A percentile compares a stretch with the other conserved stretches of the same genome.
These are phyloP conservation scores for Malurus melanocephalus DNA, from an alignment of 2,113 vertebrate genomes.

Conservation along the genomic window DNA sequence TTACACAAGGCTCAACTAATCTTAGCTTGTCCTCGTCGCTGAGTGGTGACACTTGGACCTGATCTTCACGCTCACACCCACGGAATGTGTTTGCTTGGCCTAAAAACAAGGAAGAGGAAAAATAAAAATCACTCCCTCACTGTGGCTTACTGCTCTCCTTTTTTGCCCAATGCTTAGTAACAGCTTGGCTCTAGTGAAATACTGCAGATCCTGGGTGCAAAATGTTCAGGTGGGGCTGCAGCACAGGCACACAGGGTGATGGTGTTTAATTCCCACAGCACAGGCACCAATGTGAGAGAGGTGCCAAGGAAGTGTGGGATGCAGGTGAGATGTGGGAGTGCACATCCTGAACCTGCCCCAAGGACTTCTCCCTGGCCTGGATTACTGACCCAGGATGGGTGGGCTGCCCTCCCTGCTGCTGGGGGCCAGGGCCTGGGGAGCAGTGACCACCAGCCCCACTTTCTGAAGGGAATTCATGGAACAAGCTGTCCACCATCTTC, in stretches of 20 bases:
- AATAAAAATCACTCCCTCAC: not conserved
- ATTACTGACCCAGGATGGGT: not conserved
- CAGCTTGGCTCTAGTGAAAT: fast-evolving
- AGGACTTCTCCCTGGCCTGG: not conserved
- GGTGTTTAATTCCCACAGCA: not conserved
- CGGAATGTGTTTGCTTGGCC: slow-evolving; percentile 46
- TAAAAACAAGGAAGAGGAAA: slow-evolving; percentile 25
- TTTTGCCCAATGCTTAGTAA: fast-evolving
- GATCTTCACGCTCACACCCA: slow-evolving; percentile 1
- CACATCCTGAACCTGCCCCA: fast-evolving
- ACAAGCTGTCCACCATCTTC: not conserved
- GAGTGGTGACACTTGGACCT: not conserved
- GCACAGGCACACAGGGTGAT: fast-evolving
- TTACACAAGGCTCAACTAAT: not conserved
- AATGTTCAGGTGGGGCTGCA: fast-evolving
- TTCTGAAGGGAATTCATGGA: not conserved
- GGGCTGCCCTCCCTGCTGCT: not conserved
- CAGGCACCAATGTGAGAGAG: not conserved
- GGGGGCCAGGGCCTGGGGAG: no score
- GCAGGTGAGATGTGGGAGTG: fast-evolving
- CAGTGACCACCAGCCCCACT: fast-evolving
- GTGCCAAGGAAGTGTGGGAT: fast-evolving
- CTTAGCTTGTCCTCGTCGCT: not conserved
- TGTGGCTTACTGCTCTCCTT: no score
- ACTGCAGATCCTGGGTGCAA: no score